Base-by-base conservation (phyloP, 2,888 invertebrate genomes). In the Pristionchus japonicus region DNA sequence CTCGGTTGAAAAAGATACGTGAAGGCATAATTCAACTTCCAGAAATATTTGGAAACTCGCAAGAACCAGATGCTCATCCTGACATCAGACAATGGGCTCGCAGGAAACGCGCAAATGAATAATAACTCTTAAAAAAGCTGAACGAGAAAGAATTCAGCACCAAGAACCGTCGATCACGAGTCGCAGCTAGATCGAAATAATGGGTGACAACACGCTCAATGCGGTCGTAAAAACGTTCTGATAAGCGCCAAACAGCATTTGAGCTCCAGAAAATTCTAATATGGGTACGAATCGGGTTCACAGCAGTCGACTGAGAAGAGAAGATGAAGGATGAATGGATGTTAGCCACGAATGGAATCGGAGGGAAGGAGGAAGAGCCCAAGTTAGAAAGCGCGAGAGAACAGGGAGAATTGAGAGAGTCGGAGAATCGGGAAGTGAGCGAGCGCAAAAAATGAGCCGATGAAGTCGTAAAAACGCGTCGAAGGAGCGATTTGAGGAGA, bases 361-460 rank as follows among this genome's bases (percentile, higher is more conserved):
- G 49, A 52, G 43, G 43, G 43, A 11, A 43, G 43, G 43, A 43
- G 23, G 70, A 13, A 31, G 20, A 23, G 17, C 70, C 17, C 31
- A 31, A 4, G 37, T 31, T 34, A 37, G 70, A 34, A 13, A 4
- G 70, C 9, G 70, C 70, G 3, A 70, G 70, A 70, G 70, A 70
- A 34, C 37, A 70, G 31, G 70, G 9, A 34, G 23, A 37, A 37
- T 70, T 7, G 70, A 70, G 57, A 57, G 57, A 57, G 57, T 23
- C 67, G 34, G 34, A 67, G 67, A 34, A 67, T n/a, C n/a, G 67
- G 67, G 34, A 20, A 67, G 11, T 31, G 15, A 67, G 77, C 0
- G 40, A 3, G 43, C 77, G 52, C 82, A 82, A 57, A 82, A 57
- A 82, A 52, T 34, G 82, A 40, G 43, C 11, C 34, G 82, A 82